These are phyloP conservation scores for Lepus europaeus DNA, from an alignment of 2,113 vertebrate species.

Conservation along the genomic window DNA sequence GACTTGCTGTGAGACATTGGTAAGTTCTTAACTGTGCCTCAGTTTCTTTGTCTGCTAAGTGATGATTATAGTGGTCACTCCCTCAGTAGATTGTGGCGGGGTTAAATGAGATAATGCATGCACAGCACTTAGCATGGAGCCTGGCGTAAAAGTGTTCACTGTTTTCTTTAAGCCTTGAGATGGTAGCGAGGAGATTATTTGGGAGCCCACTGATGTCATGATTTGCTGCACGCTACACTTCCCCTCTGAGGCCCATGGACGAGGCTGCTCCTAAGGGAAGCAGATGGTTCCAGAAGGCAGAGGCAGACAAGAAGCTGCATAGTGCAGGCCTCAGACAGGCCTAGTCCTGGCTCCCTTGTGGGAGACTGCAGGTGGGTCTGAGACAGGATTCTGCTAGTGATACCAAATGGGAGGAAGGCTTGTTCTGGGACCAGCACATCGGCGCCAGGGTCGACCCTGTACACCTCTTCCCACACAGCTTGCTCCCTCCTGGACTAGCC, in stretches of 20 bases:
- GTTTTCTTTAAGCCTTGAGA: background rate
- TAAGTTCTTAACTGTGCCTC: background rate
- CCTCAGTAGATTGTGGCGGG: background rate
- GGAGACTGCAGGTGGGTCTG: background rate
- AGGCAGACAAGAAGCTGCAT: background rate
- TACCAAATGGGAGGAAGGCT: background rate
- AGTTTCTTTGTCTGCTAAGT: background rate
- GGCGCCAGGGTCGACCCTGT: background rate
- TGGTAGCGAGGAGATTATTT: background rate
- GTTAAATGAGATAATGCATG: background rate
- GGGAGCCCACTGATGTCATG: too few species aligned
- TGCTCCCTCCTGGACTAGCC: background rate
- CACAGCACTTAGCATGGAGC: background rate
- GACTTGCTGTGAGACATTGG: background rate
- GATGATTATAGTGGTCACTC: background rate
- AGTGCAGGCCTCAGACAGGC: background rate
- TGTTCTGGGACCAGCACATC: accelerated
- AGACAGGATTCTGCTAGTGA: background rate
- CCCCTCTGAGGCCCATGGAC: background rate
- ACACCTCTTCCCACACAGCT: background rate
- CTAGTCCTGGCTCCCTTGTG: background rate
- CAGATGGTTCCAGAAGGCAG: background rate
- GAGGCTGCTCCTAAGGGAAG: background rate
- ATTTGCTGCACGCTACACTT: background rate
- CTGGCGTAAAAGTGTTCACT: background rate